These are phyloP conservation scores for Oscheius onirici DNA, from an alignment of 2,888 invertebrate species.

Conservation along the genomic window DNA sequence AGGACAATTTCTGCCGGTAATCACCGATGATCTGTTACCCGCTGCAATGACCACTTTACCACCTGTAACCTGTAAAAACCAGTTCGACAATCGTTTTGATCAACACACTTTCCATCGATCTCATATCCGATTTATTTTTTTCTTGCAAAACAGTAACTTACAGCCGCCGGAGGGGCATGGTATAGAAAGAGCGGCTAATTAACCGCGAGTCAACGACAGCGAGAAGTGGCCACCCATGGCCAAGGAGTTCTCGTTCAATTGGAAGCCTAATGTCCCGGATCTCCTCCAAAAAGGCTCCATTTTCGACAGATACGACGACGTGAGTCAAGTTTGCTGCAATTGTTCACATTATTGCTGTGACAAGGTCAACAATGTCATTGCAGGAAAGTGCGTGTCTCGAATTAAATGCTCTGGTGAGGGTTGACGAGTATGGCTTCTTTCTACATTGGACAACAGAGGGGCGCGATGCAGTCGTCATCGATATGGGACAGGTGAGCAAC, in stretches of 20 bases:
- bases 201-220: conserved; percentile 17
- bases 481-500: conserved; percentile 91
- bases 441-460: conserved; percentile 75
- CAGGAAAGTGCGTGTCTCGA: conserved; percentile 69
- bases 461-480: conserved; percentile 95
- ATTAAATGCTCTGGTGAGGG: conserved; percentile 73
- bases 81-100: background rate
- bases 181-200: conserved; percentile 10
- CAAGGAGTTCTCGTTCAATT: conserved; percentile 97
- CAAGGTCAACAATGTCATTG: conserved; percentile 18
- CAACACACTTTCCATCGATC: background rate
- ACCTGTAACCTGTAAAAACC: background rate
- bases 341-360: conserved; percentile 1
- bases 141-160: background rate
- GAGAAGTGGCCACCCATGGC: conserved; percentile 79
- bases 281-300: conserved; percentile 84
- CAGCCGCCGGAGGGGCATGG: conserved; percentile 28
- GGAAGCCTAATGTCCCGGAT: conserved; percentile 93
- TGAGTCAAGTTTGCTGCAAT: conserved; percentile 63
- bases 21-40: too few relatives aligned
- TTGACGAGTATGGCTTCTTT: conserved; percentile 76
- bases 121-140: background rate
- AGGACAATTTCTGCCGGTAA: too few relatives aligned
- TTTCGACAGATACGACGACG: conserved; percentile 97
- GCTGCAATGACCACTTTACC: too few relatives aligned